Base-by-base conservation (phyloP, 2,888 invertebrate genomes). In the Diarsia brunnea region DNA sequence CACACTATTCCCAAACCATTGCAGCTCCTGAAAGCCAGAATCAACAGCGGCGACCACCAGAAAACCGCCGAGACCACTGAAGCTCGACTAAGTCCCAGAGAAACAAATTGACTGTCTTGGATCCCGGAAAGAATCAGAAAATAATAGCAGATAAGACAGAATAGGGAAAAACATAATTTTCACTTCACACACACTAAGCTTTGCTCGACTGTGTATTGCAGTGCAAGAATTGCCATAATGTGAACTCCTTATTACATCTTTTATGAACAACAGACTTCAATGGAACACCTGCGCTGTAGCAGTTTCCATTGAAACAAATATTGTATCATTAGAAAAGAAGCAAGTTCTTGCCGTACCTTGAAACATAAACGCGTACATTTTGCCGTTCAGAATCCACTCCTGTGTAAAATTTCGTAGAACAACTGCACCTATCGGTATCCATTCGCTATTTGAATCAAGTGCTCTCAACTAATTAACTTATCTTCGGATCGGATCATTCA, bases 391-490 rank as follows among this genome's bases (percentile, higher is more conserved):
- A 8, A 27, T 19, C 19, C 58, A 27, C n/a, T 53, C 11, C 4
- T 43, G 3, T 45, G 5, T n/a, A 27, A 21, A 38, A 63, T 51
- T 67, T 68, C 47, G 8, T 76, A 60, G 64, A 82, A 60, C 68
- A 78, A 43, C 55, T 58, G 51, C 61, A 75, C 16, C 53, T 70
- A 81, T 84, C 49, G 63, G 69, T 70, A 73, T 68, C 55, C 24
- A 51, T 80, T 66, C 47, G 43, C 68, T 66, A 71, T 83, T 84
- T 70, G 67, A 84, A 83, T 71, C 71, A 69, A 82, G 71, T 69
- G 75, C 74, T 81, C 78, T 79, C 75, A 77, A 86, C 75, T 75
- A 82, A 86, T 87, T 84, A 81, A 86, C 71, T 77, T 87, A 87
- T 86, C 78, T 84, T 82, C 71, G 65, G 72, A 86, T 82, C 71